Percentiles rank a stretch among this genome's conserved stretches.
These are phyloP conservation scores for Anastrepha obliqua DNA, from an alignment of 1,140 invertebrate species.

Conservation along the genomic window DNA sequence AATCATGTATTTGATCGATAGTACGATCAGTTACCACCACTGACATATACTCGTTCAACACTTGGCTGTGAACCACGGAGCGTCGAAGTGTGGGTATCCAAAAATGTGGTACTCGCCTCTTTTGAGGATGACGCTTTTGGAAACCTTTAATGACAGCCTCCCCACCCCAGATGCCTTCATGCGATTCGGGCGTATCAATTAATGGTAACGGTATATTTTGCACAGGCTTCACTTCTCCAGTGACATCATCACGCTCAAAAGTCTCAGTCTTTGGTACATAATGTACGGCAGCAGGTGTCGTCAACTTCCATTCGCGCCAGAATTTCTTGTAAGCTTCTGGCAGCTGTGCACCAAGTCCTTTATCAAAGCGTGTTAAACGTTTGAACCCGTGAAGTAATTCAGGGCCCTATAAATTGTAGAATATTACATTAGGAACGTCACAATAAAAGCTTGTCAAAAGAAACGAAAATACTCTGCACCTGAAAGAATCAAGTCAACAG, in stretches of 20 bases:
- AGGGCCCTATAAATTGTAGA: slow-evolving; percentile 62
- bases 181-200: slow-evolving; percentile 84
- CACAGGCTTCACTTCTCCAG: slow-evolving; percentile 82
- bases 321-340: slow-evolving; percentile 92
- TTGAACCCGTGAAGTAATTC: slow-evolving; percentile 73
- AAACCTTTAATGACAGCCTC: slow-evolving; percentile 96
- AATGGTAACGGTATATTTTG: slow-evolving; percentile 88
- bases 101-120: slow-evolving; percentile 83
- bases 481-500: background rate
- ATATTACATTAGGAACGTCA: background rate
- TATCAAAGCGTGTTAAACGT: slow-evolving; percentile 77
- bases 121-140: slow-evolving; percentile 79
- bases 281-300: slow-evolving; percentile 87
- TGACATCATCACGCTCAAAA: slow-evolving; percentile 84
- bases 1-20: slow-evolving; percentile 88
- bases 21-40: slow-evolving; percentile 88
- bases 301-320: slow-evolving; percentile 88
- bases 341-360: slow-evolving; percentile 80
- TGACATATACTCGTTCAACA: slow-evolving; percentile 90
- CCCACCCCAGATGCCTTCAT: slow-evolving; percentile 96
- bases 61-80: slow-evolving; percentile 93
- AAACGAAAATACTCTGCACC: background rate
- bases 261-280: slow-evolving; percentile 85
- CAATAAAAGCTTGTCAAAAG: background rate
- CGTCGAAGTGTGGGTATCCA: slow-evolving; percentile 89